Evolutionary conservation across 2,113 vertebrate genomes (phyloP).

Genomic region (Spea multiplicata): DNA sequence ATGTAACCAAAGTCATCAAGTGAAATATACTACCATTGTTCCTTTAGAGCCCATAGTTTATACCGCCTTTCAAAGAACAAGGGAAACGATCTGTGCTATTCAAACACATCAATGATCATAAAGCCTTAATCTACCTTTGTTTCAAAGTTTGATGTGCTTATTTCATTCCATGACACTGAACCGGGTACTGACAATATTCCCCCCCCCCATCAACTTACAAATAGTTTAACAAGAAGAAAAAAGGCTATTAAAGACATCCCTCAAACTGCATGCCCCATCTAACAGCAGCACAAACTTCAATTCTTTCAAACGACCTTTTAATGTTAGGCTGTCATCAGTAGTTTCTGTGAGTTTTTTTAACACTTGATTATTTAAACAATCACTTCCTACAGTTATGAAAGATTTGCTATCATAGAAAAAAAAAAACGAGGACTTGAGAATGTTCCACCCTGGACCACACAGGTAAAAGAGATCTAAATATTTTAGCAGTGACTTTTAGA

Average conservation of each 20-base stretch:
- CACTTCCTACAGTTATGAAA: constrained; percentile 37
- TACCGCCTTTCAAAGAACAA: constrained; percentile 38
- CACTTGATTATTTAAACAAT: constrained; percentile 47
- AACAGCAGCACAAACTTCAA: constrained; percentile 13
- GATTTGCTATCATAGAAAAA: constrained; percentile 10
- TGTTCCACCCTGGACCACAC: constrained; percentile 35
- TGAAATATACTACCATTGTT: constrained; percentile 8
- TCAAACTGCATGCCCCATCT: not conserved
- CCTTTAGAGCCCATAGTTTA: constrained; percentile 30
- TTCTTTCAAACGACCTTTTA: constrained; percentile 32
- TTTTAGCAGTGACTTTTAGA: constrained; percentile 34
- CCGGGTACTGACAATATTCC: constrained; percentile 40
- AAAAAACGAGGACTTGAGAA: constrained; percentile 19
- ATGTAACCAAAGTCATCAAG: too few species aligned
- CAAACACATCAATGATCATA: constrained; percentile 42
- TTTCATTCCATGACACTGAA: constrained; percentile 39
- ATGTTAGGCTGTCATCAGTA: constrained; percentile 40
- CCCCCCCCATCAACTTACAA: constrained; percentile 42
- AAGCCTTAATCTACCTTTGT: constrained; percentile 46
- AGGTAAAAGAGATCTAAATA: constrained; percentile 39
- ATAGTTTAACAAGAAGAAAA: constrained; percentile 39
- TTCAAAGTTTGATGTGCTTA: constrained; percentile 45
- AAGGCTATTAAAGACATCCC: not conserved
- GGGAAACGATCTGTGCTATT: constrained; percentile 38
- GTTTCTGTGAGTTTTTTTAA: constrained; percentile 42